These are phyloP conservation scores for Harpagifer antarcticus DNA, from an alignment of 2,797 vertebrate species.

Conservation along the genomic window DNA sequence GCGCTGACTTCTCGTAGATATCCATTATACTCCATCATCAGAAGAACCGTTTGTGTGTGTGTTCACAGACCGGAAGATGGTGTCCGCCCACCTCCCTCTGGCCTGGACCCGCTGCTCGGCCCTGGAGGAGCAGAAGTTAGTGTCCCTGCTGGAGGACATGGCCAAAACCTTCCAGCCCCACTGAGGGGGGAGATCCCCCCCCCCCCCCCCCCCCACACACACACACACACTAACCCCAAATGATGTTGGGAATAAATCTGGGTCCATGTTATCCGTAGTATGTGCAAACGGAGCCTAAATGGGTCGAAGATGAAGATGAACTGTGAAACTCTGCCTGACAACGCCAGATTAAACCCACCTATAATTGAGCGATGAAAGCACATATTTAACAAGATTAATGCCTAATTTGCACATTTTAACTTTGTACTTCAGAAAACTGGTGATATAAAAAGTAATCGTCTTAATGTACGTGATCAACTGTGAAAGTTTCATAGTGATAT, in stretches of 20 bases:
- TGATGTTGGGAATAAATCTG: neutral
- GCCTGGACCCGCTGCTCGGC: constrained; percentile 86
- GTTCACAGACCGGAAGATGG: constrained; percentile 80
- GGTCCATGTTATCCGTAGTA: neutral
- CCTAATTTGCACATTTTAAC: too few relatives aligned
- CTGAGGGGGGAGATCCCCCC: constrained; percentile 60
- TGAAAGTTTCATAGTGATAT: too few relatives aligned
- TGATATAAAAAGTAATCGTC: too few relatives aligned
- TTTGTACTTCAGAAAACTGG: too few relatives aligned
- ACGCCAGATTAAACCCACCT: constrained; percentile 24
- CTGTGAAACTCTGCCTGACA: constrained; percentile 22
- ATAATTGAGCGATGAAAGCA: neutral
- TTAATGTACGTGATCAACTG: too few relatives aligned
- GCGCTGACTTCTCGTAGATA: too few relatives aligned
- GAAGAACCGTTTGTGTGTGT: neutral
- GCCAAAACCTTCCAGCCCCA: constrained; percentile 85
- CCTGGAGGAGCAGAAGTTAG: constrained; percentile 86
- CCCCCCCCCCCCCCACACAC: neutral
- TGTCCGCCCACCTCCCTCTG: constrained; percentile 84
- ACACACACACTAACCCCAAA: constrained; percentile 45
- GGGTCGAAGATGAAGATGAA: constrained; percentile 2
- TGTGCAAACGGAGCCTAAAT: constrained; percentile 2
- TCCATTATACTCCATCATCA: too few relatives aligned
- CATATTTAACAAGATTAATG: too few relatives aligned
- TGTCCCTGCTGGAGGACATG: constrained; percentile 85